Evolutionary conservation across 2,113 vertebrate species (phyloP).

Genomic region (Raja brachyura): DNA sequence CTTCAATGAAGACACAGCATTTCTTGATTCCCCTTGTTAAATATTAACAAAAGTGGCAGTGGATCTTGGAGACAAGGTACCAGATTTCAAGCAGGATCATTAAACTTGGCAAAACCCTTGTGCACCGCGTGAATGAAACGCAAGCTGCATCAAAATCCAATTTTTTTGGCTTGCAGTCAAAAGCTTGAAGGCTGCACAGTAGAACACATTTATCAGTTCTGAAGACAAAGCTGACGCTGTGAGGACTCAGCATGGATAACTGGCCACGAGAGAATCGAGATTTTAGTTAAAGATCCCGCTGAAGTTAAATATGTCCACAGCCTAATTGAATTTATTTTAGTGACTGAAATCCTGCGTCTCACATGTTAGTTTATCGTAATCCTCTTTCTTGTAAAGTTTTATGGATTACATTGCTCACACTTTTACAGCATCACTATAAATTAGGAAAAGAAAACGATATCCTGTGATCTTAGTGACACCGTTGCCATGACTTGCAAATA

Average conservation of each 20-base stretch:
- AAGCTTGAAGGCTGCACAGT: slow-evolving; percentile 6
- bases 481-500: neutral
- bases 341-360: neutral
- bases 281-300: slow-evolving; percentile 25
- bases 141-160: slow-evolving; percentile 33
- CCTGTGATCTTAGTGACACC: neutral
- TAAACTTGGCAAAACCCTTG: slow-evolving; percentile 35
- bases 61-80: slow-evolving; percentile 5
- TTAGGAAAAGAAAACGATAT: neutral
- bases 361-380: neutral
- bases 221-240: slow-evolving; percentile 30
- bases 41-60: slow-evolving; percentile 20
- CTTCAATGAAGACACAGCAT: slow-evolving; percentile 15
- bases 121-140: neutral
- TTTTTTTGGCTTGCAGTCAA: slow-evolving; percentile 19
- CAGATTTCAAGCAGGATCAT: slow-evolving; percentile 34
- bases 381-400: slow-evolving; percentile 20
- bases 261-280: slow-evolving; percentile 33
- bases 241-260: slow-evolving; percentile 29
- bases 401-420: neutral
- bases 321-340: slow-evolving; percentile 35
- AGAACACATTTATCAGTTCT: slow-evolving; percentile 37
- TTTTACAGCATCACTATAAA: slow-evolving; percentile 15
- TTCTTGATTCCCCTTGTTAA: slow-evolving; percentile 19
- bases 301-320: neutral